Evolutionary conservation across 2,797 vertebrate genomes (phyloP).

Genomic region (Labroides dimidiatus): DNA sequence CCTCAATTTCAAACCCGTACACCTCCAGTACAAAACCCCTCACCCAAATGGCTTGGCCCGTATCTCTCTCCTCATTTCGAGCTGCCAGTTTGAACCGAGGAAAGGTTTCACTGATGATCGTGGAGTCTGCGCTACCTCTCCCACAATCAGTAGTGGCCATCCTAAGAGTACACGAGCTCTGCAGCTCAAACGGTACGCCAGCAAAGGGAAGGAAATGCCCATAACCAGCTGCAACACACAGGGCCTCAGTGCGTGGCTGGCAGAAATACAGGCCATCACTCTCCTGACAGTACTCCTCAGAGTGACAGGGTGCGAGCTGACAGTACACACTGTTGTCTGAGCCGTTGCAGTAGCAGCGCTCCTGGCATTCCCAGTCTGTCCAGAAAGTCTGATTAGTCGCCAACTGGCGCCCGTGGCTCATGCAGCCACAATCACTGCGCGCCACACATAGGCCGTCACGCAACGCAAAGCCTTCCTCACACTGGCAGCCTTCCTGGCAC

Average conservation of each 20-base stretch:
- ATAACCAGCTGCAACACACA: conserved; percentile 93
- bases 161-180: conserved; percentile 93
- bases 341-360: conserved; percentile 97
- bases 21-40: conserved; percentile 92
- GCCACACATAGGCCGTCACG: conserved; percentile 87
- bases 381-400: conserved; percentile 96
- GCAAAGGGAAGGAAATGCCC: conserved; percentile 95
- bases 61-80: conserved; percentile 95
- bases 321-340: conserved; percentile 96
- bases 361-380: conserved; percentile 95
- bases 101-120: conserved; percentile 56
- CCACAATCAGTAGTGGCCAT: conserved; percentile 88
- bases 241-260: conserved; percentile 89
- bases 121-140: conserved; percentile 43
- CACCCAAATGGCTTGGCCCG: conserved; percentile 94
- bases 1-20: conserved; percentile 91
- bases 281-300: conserved; percentile 93
- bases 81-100: conserved; percentile 88
- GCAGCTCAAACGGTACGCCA: conserved; percentile 93
- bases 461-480: conserved; percentile 91
- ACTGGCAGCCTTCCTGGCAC: conserved; percentile 94
- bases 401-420: conserved; percentile 89
- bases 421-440: conserved; percentile 92
- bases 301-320: conserved; percentile 87
- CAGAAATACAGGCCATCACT: conserved; percentile 90